These are phyloP conservation scores for Alloscopus bannaensis DNA, from an alignment of 2,888 invertebrate genomes.

Conservation along the genomic window DNA sequence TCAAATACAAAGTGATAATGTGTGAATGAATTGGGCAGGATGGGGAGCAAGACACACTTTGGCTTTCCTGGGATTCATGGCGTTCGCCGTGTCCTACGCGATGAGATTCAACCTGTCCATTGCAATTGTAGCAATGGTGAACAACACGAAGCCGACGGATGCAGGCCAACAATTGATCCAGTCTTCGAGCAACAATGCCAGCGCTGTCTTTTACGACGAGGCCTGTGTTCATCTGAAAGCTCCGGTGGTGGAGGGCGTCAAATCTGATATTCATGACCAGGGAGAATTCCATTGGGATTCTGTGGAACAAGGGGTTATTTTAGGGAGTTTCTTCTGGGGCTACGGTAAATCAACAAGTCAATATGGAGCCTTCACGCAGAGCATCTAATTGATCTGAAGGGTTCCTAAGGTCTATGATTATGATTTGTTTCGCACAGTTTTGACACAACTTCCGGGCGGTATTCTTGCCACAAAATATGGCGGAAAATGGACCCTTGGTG, in stretches of 20 bases:
- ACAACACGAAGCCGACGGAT: conserved; percentile 24
- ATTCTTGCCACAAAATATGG: conserved; percentile 87
- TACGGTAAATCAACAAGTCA: conserved; percentile 50
- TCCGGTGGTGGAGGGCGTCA: neutral
- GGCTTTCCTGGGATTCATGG: conserved; percentile 68
- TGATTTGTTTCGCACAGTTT: conserved; percentile 4
- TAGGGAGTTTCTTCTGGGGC: conserved; percentile 61
- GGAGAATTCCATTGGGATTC: conserved; percentile 64
- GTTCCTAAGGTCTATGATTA: neutral
- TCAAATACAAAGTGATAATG: too few relatives aligned
- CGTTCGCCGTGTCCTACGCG: conserved; percentile 71
- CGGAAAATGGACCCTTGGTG: conserved; percentile 84
- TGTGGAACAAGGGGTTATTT: conserved; percentile 60
- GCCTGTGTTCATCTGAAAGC: conserved; percentile 38
- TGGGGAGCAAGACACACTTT: conserved; percentile 72
- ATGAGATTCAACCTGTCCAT: conserved; percentile 72
- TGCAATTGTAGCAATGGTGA: conserved; percentile 70
- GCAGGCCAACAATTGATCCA: too few relatives aligned
- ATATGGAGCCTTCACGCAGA: too few relatives aligned
- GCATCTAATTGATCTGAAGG: too few relatives aligned
- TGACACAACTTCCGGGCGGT: conserved; percentile 82
- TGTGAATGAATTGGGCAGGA: too few relatives aligned
- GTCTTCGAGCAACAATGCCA: neutral
- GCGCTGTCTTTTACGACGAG: conserved; percentile 18
- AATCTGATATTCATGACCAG: neutral